Percentiles rank a stretch among this genome's conserved stretches.
These are phyloP conservation scores for Echiichthys vipera DNA, from an alignment of 2,797 vertebrate genomes.

Conservation along the genomic window DNA sequence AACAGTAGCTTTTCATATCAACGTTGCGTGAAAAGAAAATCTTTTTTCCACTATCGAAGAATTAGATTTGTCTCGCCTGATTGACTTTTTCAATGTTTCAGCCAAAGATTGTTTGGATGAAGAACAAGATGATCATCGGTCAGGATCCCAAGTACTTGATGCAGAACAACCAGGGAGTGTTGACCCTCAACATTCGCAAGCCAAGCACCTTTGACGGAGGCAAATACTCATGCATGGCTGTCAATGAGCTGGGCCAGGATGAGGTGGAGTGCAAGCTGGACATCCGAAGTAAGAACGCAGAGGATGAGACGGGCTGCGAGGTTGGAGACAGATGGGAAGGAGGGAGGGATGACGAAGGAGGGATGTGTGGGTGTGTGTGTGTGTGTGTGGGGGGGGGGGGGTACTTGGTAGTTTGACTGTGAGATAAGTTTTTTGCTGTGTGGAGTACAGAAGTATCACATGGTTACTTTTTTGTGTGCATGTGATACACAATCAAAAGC, in stretches of 20 bases:
- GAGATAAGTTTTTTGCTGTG: not conserved
- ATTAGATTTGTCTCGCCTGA: not conserved
- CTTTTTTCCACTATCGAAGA: not conserved
- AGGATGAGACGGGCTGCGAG: not conserved
- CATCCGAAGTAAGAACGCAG: slow-evolving; percentile 85
- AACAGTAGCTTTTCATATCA: not conserved
- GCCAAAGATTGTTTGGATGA: slow-evolving; percentile 97
- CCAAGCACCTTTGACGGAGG: slow-evolving; percentile 91
- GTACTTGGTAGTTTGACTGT: not conserved
- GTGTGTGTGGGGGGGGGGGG: too few species aligned
- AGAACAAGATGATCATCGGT: slow-evolving; percentile 93
- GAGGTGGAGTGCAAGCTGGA: slow-evolving; percentile 93
- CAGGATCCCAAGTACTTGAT: slow-evolving; percentile 92
- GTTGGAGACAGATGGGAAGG: not conserved
- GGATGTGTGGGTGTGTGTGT: too few species aligned
- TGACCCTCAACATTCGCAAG: slow-evolving; percentile 96
- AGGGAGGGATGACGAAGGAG: not conserved
- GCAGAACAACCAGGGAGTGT: slow-evolving; percentile 94
- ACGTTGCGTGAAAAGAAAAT: not conserved
- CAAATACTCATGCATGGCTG: slow-evolving; percentile 90
- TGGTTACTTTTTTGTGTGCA: not conserved
- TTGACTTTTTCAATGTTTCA: slow-evolving; percentile 49
- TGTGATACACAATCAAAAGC: not conserved
- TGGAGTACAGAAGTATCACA: not conserved
- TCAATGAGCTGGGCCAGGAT: slow-evolving; percentile 90